Base-by-base conservation (phyloP, 1,140 invertebrate species). In the Copidosoma floridanum region DNA sequence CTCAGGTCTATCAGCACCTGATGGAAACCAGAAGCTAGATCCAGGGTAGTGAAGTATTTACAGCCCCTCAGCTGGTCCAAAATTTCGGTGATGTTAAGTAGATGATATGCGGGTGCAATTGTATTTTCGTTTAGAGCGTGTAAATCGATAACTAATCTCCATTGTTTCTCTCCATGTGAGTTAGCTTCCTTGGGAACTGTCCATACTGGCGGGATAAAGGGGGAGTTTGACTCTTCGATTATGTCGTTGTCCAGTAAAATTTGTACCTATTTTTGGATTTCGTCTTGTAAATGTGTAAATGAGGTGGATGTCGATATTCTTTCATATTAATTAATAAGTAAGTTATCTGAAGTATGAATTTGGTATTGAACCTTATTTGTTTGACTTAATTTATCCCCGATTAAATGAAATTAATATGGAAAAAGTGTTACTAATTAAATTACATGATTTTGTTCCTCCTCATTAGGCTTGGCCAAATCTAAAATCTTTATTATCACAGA, bases 81-180 rank as follows among this genome's bases (percentile, higher is more conserved):
- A 14, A 61, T 66, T 4, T 69, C 55, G 14, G 27, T 41, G 20
- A 69, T 69, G 18, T 66, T 64, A 1, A 64, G 61, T 27, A 66
- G 23, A 1, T 52, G 59, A 20, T 58, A 67, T 32, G n/a, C n/a
- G 57, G 68, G 65, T 12, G 40, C 57, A 1, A 68, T 41, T 4
- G 60, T 66, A 26, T 60, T 59, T 29, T 64, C 62, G 23, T 66
- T 70, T 50, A 68, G 20, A 41, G 60, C 37, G 14, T 63, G 29
- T 53, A 64, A 58, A 41, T 58, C 56, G 14, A 58, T 41, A 24
- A 58, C 46, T 18, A 58, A 26, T 2, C 47, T 32, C n/a, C 29
- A 32, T n/a, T n/a, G n/a, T 12, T 8, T 32, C 6, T 32, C 12
- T 6, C 48, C 50, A 24, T 41, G 18, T 44, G 50, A 32, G 52